Conservation (phyloP, 2,888 invertebrate genomes). For the Clivina fossor region DNA sequence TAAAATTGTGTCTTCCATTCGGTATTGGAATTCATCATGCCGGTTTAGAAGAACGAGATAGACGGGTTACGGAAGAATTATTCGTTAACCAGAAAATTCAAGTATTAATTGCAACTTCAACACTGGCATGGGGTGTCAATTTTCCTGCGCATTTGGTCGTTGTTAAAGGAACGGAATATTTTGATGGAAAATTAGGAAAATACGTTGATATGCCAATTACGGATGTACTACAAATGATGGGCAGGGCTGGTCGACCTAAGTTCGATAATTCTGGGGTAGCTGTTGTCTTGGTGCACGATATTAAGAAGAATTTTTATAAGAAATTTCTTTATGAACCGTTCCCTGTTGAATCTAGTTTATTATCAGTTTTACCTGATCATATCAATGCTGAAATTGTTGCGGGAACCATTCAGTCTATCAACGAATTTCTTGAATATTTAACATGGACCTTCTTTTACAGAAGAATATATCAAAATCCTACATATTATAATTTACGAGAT, state of each 20-base stretch:
- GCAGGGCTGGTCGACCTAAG: conserved; percentile 96
- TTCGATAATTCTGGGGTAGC: conserved; percentile 92
- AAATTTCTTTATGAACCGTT: conserved; percentile 99
- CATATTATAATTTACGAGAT: conserved; percentile 81
- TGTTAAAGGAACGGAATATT: conserved; percentile 98
- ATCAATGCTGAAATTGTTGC: conserved; percentile 96
- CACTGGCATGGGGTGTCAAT: conserved; percentile 99
- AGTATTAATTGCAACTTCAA: conserved; percentile 94
- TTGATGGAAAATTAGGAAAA: conserved; percentile 92
- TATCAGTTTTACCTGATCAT: conserved; percentile 92
- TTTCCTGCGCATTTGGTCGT: conserved; percentile 97
- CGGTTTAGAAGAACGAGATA: conserved; percentile 90
- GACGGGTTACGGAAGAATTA: conserved; percentile 88
- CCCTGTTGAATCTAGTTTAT: conserved; percentile 94
- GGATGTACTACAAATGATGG: conserved; percentile 99
- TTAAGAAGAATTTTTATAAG: conserved; percentile 98
- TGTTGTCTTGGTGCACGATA: conserved; percentile 88
- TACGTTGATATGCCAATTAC: conserved; percentile 99
- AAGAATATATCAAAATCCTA: conserved; percentile 87
- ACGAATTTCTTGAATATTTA: conserved; percentile 93
- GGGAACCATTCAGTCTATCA: conserved; percentile 90
- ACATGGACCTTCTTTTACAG: conserved; percentile 99
- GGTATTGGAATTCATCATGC: conserved; percentile 99
- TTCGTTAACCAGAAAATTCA: conserved; percentile 96
- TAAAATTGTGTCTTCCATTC: conserved; percentile 91